Evolutionary conservation across 2,113 vertebrate genomes (phyloP), one percentile per base, ranked within the genome.

Genomic region (Syngnathoides biaculeatus): DNA sequence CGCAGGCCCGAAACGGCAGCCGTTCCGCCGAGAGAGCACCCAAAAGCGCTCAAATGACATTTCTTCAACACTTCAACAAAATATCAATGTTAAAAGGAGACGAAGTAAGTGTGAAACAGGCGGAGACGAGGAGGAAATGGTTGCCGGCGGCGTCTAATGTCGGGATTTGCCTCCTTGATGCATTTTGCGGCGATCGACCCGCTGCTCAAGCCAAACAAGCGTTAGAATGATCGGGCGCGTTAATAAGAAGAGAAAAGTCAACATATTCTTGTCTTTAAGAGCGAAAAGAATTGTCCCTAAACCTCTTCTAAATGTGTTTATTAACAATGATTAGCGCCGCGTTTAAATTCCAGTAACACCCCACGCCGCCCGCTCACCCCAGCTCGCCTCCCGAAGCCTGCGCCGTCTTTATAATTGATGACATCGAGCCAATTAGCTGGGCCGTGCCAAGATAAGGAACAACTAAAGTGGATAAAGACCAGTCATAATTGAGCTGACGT

Each of bases 401-500:
- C n/a, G 64, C 39, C 53, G 40, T 55, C 12, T 55, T 27, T 68
- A 40, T 64, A 78, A 81, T 68, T 77, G 68, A 79, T 9, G 38
- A 61, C 20, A 6, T 61, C 69, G 52, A 68, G 78, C 65, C 75
- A 80, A 80, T 89, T 85, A 86, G 73, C 57, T 73, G 65, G 48
- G 67, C 63, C 10, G 30, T 82, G 77, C 72, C 82, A 79, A 79
- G 77, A 86, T 73, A 77, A 74, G 71, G 85, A 79, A 72, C 66
- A 19, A 26, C 67, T 57, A 27, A 68, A 68, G 72, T 67, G 40
- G 60, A 85, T 88, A 76, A 83, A 71, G 63, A 79, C 59, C 68
- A 70, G 74, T 86, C 70, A 84, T 85, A 85, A 87, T 80, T 80
- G 71, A 85, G 77, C 71, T 86, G 74, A 72, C 76, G 70, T 78